Evolutionary conservation across 2,113 vertebrate genomes (phyloP).

Genomic region (Oreochromis aureus): DNA sequence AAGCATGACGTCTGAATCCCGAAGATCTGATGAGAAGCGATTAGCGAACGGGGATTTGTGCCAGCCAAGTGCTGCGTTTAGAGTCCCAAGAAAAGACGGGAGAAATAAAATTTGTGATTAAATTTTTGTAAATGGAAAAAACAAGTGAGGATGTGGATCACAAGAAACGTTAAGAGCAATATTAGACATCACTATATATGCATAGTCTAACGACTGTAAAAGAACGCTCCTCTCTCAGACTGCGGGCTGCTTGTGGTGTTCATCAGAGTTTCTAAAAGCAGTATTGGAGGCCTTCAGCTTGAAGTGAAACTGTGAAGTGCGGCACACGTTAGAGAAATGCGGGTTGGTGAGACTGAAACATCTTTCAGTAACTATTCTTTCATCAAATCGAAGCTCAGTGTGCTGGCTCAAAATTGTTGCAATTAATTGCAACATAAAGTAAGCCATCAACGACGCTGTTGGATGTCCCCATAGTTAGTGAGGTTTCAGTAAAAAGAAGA

Average conservation of each 20-base stretch:
- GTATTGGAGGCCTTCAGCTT: background rate
- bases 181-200: background rate
- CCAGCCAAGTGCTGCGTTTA: constrained; percentile 21
- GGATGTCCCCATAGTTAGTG: background rate
- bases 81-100: background rate
- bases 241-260: background rate
- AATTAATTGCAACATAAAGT: background rate
- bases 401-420: background rate
- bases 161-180: background rate
- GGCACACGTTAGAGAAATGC: background rate
- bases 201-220: background rate
- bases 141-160: background rate
- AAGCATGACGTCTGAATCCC: constrained; percentile 32
- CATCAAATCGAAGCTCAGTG: background rate
- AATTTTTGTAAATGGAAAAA: background rate
- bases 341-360: background rate
- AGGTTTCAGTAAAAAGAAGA: background rate
- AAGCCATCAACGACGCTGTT: background rate
- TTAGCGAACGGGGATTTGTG: constrained; percentile 49
- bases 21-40: constrained; percentile 16
- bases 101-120: background rate
- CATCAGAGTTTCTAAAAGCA: background rate
- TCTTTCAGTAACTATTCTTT: background rate
- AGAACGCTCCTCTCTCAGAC: background rate
- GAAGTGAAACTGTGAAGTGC: background rate